phyloP scores from a whole-genome alignment of 2,888 invertebrate genomes.

The Leucoma salicis region DNA sequence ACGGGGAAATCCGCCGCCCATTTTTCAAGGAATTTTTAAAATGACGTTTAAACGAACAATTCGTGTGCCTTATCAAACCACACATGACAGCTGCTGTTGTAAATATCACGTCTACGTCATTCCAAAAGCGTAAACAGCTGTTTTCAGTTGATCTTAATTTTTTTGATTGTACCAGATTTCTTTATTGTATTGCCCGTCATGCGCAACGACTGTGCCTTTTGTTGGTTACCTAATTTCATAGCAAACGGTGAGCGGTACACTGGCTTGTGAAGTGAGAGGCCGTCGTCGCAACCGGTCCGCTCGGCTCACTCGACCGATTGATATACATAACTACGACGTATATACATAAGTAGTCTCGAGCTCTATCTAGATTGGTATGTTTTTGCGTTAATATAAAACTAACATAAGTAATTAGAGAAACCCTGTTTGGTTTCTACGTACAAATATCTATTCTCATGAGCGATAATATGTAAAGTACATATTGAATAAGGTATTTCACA shows the following conservation, averaged over 20 bases:
- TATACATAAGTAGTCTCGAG: constrained; percentile 39
- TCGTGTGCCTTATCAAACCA: constrained; percentile 43
- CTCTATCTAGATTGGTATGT: constrained; percentile 29
- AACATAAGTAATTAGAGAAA: constrained; percentile 37
- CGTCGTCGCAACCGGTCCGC: constrained; percentile 75
- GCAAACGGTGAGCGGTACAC: constrained; percentile 69
- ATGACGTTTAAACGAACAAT: constrained; percentile 49
- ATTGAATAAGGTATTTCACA: constrained; percentile 35
- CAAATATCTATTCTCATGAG: too few species aligned
- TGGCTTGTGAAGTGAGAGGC: constrained; percentile 80
- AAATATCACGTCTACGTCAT: constrained; percentile 48
- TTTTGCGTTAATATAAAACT: constrained; percentile 22
- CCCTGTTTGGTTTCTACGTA: constrained; percentile 49
- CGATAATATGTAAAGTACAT: constrained; percentile 34
- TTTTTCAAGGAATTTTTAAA: constrained; percentile 71
- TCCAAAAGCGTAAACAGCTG: constrained; percentile 41
- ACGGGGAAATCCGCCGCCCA: constrained; percentile 77
- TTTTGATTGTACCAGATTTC: constrained; percentile 52
- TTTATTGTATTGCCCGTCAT: constrained; percentile 59
- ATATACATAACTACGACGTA: constrained; percentile 59
- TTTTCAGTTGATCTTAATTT: constrained; percentile 41
- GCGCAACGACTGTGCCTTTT: constrained; percentile 66
- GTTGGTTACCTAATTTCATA: constrained; percentile 80
- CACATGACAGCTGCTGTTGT: constrained; percentile 39
- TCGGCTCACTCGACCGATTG: constrained; percentile 69